These are phyloP conservation scores for Diarsia brunnea DNA, from an alignment of 2,888 invertebrate species.

Conservation along the genomic window DNA sequence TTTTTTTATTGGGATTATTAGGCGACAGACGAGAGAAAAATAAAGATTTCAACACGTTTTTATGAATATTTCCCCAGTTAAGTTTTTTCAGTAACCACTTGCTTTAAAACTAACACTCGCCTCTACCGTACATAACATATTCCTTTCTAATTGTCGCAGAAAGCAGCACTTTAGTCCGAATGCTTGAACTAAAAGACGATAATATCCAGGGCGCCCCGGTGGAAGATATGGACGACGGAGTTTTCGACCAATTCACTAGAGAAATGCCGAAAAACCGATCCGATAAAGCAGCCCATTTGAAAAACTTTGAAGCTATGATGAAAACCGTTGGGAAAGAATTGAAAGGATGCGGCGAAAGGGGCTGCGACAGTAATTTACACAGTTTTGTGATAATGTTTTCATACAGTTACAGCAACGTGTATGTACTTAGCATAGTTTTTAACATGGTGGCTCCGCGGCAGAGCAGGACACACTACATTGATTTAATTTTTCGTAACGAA, in stretches of 20 bases:
- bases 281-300: slow-evolving; percentile 74
- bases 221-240: slow-evolving; percentile 70
- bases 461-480: too few species aligned
- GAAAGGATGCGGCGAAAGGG: slow-evolving; percentile 77
- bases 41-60: not conserved
- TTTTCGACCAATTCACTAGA: slow-evolving; percentile 76
- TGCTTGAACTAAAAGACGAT: slow-evolving; percentile 78
- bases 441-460: too few species aligned
- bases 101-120: slow-evolving; percentile 24
- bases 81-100: not conserved
- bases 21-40: not conserved
- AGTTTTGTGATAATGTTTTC: too few species aligned
- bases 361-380: slow-evolving; percentile 76
- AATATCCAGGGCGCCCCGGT: slow-evolving; percentile 63
- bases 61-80: not conserved
- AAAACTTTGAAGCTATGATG: slow-evolving; percentile 78
- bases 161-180: slow-evolving; percentile 76
- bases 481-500: too few species aligned
- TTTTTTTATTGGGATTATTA: too few species aligned
- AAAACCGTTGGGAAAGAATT: slow-evolving; percentile 72
- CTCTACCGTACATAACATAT: slow-evolving; percentile 47
- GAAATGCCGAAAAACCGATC: slow-evolving; percentile 74
- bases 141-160: slow-evolving; percentile 69
- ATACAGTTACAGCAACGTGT: too few species aligned
- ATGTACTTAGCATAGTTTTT: too few species aligned